A percentile compares a stretch with the other conserved stretches of the same genome.
phyloP scores from a whole-genome alignment of 2,888 invertebrate species.

The Nebria brevicollis region DNA sequence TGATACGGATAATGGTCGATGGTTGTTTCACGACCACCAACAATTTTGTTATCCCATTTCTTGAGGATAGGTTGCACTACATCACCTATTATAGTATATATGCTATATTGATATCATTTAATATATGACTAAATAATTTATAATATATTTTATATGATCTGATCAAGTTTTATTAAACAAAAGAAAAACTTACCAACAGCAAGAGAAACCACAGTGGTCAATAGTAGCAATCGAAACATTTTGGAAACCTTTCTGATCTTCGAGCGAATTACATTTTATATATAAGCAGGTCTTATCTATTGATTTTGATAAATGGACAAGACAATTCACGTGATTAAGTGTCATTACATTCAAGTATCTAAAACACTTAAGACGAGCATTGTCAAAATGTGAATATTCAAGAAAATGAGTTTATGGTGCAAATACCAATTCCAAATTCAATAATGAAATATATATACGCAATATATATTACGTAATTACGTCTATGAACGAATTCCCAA shows the following conservation, averaged over 20 bases:
- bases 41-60: conserved; percentile 13
- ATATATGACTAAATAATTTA: too few relatives aligned
- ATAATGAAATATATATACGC: background rate
- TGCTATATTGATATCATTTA: too few relatives aligned
- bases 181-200: background rate
- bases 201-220: background rate
- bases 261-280: background rate
- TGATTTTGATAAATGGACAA: background rate
- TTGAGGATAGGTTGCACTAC: background rate
- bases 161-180: background rate
- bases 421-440: too few relatives aligned
- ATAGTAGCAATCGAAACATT: background rate
- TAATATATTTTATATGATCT: background rate
- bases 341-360: too few relatives aligned
- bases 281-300: background rate
- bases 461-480: background rate
- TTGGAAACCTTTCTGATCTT: background rate
- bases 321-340: too few relatives aligned
- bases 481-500: background rate
- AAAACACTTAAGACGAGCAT: too few relatives aligned
- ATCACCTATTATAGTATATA: background rate
- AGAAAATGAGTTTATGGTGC: too few relatives aligned
- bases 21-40: conserved; percentile 22
- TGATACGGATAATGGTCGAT: conserved; percentile 36
- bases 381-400: too few relatives aligned